Evolutionary conservation across 1,140 invertebrate genomes (phyloP), one percentile per base, ranked within the genome.

Genomic region (Plodia interpunctella): DNA sequence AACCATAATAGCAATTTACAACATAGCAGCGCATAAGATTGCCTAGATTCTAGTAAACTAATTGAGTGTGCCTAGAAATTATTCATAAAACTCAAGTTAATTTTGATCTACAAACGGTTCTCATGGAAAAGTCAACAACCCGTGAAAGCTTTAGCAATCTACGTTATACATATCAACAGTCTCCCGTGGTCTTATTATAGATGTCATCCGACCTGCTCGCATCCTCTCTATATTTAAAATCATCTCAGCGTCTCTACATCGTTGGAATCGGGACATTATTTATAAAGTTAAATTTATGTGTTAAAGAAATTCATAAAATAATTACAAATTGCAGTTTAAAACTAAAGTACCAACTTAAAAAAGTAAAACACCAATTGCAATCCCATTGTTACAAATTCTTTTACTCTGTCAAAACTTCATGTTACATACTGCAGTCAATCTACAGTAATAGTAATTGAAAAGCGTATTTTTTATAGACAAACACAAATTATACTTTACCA

Each of bases 171-270:
- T 79, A 80, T 78, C 74, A 75, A 72, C 74, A 75, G 78, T 83
- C 78, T 81, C 78, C 70, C 82, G 78, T 76, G 76, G 66, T 84
- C 87, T 89, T 89, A 89, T 87, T 87, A 85, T 89, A 89, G 87
- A 87, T 85, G 87, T 87, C 87, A 87, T 72, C 77, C 80, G 87
- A 87, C 83, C 83, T 83, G 80, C 82, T 81, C 74, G 77, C 76
- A 87, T 89, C 82, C 82, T 75, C 79, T 81, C 82, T 88, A 83
- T 85, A 89, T 89, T 84, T 89, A 89, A 63, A 83, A 78, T 72
- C 63, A 69, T 70, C 74, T 59, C 72, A 55, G 66, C 71, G 68
- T 53, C 66, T 68, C 62, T 64, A 65, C 67, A 66, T 76, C 63
- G 61, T 63, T 64, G 60, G 53, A 65, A 63, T 63, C 55, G 50